A percentile compares a stretch with the other conserved stretches of the same genome.
phyloP scores from a whole-genome alignment of 30 jellyfish, hydroid and myxozoan genomes.

The Aurelia sp. region DNA sequence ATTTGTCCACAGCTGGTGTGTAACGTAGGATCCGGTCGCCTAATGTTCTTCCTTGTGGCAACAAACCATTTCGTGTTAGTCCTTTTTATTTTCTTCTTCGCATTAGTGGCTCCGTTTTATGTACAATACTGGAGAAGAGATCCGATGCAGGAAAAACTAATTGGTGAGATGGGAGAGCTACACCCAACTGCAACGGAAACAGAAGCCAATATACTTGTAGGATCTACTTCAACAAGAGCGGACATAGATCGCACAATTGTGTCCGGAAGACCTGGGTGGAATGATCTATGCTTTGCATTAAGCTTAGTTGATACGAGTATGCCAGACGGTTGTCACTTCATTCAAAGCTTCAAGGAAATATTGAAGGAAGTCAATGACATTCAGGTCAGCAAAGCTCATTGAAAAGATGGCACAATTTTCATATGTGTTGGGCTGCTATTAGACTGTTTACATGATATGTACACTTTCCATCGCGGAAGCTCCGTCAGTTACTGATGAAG shows the following conservation, averaged over 20 bases:
- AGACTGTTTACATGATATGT: no score
- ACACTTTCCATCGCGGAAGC: no score
- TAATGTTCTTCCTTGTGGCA: conserved; percentile 26
- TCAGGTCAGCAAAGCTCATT: no score
- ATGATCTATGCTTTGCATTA: conserved; percentile 17
- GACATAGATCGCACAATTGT: neutral
- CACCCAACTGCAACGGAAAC: neutral
- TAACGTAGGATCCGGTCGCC: conserved; percentile 49
- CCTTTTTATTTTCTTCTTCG: neutral
- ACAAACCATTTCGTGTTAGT: neutral
- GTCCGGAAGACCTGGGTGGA: conserved; percentile 24
- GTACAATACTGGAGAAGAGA: neutral
- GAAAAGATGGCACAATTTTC: no score
- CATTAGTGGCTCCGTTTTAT: conserved; percentile 1
- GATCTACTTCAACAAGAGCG: neutral
- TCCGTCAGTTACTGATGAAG: no score
- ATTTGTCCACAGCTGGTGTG: conserved; percentile 21
- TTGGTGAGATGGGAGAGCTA: neutral
- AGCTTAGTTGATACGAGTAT: neutral
- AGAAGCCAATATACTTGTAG: neutral
- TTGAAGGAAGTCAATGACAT: neutral
- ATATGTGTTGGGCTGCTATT: no score
- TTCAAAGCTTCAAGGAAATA: neutral
- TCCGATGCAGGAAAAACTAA: neutral
- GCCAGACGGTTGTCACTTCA: neutral